A percentile compares a stretch with the other conserved stretches of the same genome.
phyloP scores from a whole-genome alignment of 2,113 vertebrate species.

The Macquaria ambigua region DNA sequence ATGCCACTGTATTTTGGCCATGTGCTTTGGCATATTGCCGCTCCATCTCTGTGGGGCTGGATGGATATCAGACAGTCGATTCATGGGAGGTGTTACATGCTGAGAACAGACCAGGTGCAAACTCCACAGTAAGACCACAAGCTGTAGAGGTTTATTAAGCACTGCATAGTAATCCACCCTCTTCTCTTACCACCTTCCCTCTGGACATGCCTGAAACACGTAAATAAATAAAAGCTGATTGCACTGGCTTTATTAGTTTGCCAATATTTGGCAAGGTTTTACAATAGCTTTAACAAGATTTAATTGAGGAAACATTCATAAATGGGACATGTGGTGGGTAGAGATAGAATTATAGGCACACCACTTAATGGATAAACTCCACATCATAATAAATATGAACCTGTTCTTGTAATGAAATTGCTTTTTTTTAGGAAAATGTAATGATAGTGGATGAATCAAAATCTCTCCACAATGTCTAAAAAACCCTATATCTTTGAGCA shows the following conservation, averaged over 20 bases:
- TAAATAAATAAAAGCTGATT: slow-evolving; percentile 50
- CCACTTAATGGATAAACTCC: background rate
- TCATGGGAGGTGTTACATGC: slow-evolving; percentile 68
- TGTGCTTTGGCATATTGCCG: slow-evolving; percentile 58
- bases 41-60: slow-evolving; percentile 54
- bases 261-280: slow-evolving; percentile 35
- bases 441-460: background rate
- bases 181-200: background rate
- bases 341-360: background rate
- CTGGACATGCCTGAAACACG: slow-evolving; percentile 17
- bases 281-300: slow-evolving; percentile 22
- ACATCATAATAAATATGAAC: background rate
- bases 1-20: slow-evolving; percentile 47
- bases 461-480: background rate
- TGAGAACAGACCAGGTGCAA: slow-evolving; percentile 75
- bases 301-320: slow-evolving; percentile 25
- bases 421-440: background rate
- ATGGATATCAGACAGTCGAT: slow-evolving; percentile 59
- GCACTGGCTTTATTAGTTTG: slow-evolving; percentile 27
- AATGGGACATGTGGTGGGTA: slow-evolving; percentile 32
- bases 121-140: slow-evolving; percentile 70
- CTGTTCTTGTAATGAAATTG: background rate
- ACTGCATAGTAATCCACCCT: slow-evolving; percentile 51
- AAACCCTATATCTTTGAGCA: background rate
- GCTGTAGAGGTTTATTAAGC: slow-evolving; percentile 60